Base-by-base conservation (phyloP, 2,113 vertebrate species). In the Athene noctua region DNA sequence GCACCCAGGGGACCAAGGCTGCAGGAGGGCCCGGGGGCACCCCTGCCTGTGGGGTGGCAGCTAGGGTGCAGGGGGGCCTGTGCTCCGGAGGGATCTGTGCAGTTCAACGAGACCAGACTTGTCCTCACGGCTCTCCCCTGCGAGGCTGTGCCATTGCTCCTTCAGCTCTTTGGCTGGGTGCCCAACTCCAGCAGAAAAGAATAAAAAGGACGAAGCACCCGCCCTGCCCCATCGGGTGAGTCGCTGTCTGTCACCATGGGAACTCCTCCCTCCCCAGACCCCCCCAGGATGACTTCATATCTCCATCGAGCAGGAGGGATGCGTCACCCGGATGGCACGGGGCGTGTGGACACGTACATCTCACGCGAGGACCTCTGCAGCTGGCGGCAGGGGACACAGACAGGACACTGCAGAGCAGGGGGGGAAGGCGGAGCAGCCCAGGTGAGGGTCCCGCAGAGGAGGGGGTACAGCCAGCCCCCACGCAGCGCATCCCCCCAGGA, bases 161-260 rank as follows among this genome's bases (percentile, higher is more conserved):
- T 91, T 92, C 88, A 65, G 92, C 72, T 82, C 80, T 32, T 95
- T 97, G 97, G 97, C 97, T 67, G 74, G 19, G 59, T 92, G 96
- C 97, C 97, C 90, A 0, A 27, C 51, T 59, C 71, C 86, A 89
- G 91, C 88, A 87, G 95, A 95, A 94, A 94, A 67, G 88, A 88
- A 86, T 71, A 88, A 87, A 97, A 95, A 87, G 93, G 84, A 90
- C 6, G 34, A n/a, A 92, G 89, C 73, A 77, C 27, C 89, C 80
- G 27, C 97, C 95, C 94, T 95, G 89, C 91, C 96, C 95, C 15
- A 21, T 20, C 16, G 83, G 92, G 86, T 91, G 90, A 95, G 92
- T 95, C 30, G 81, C 80, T 88, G 97, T 96, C 97, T 94, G 96
- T 97, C 95, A 92, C 96, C 95, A 97, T 97, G 92, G 97, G 91